Conservation (phyloP, 2,113 vertebrate genomes). For the Nyctereutes procyonoides region DNA sequence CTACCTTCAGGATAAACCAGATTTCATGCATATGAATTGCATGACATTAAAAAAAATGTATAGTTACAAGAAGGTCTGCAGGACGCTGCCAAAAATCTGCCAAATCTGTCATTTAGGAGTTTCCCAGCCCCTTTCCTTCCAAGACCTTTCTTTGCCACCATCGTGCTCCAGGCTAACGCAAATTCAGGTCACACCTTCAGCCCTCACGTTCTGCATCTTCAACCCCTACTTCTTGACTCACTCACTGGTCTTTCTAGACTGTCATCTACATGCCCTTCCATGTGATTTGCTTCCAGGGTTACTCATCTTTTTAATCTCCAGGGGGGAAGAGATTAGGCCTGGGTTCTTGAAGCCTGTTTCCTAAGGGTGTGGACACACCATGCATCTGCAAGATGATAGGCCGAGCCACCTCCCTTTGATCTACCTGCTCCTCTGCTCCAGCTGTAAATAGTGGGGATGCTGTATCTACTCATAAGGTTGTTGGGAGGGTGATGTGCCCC, state of each 20-base stretch:
- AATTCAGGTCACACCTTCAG: background rate
- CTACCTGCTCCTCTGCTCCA: background rate
- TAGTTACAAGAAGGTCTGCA: background rate
- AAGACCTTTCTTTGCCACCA: background rate
- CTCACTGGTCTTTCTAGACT: background rate
- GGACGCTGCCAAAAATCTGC: background rate
- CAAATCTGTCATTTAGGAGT: background rate
- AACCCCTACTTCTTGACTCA: background rate
- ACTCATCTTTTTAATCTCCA: constrained; percentile 5
- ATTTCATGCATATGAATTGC: background rate
- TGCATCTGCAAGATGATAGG: background rate
- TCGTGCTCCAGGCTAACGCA: background rate
- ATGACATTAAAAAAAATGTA: background rate
- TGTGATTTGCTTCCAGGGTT: background rate
- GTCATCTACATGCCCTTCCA: background rate
- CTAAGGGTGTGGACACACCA: background rate
- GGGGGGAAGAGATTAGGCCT: background rate
- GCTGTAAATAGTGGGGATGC: background rate
- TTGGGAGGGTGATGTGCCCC: background rate
- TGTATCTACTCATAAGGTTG: background rate
- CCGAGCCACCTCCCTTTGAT: constrained; percentile 4
- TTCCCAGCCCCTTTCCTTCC: background rate
- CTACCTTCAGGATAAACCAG: background rate
- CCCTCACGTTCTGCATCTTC: background rate
- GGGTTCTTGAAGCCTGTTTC: background rate